Conservation (phyloP, 1,140 invertebrate species). For the Popillia japonica region DNA sequence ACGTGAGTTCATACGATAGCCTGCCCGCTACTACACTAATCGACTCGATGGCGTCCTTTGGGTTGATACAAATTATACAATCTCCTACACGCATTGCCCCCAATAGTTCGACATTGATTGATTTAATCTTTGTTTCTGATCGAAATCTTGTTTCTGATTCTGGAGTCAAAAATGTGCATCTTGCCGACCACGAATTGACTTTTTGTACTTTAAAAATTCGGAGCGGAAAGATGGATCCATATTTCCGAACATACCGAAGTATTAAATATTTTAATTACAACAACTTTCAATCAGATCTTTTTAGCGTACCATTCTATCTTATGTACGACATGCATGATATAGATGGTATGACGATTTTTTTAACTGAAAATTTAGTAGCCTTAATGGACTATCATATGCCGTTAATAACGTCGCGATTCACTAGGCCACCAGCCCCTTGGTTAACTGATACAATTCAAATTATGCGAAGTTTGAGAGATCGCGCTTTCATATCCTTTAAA, state of each 20-base stretch:
- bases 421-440: constrained; percentile 19
- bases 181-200: not conserved
- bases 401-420: not conserved
- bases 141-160: not conserved
- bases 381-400: not conserved
- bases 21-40: not conserved
- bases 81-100: not conserved
- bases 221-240: not conserved
- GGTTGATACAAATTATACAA: not conserved
- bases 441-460: not conserved
- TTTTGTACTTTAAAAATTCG: not conserved
- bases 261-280: not conserved
- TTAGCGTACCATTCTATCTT: not conserved
- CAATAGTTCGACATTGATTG: not conserved
- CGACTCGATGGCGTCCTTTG: not conserved
- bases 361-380: not conserved
- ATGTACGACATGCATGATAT: not conserved
- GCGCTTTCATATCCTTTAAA: not conserved
- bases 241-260: not conserved
- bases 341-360: not conserved
- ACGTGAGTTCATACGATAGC: not conserved
- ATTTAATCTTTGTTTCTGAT: not conserved
- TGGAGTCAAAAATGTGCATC: not conserved
- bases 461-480: not conserved
- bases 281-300: not conserved